These are phyloP conservation scores for Trachelipus rathkii DNA, from an alignment of 1,140 invertebrate genomes.

Conservation along the genomic window DNA sequence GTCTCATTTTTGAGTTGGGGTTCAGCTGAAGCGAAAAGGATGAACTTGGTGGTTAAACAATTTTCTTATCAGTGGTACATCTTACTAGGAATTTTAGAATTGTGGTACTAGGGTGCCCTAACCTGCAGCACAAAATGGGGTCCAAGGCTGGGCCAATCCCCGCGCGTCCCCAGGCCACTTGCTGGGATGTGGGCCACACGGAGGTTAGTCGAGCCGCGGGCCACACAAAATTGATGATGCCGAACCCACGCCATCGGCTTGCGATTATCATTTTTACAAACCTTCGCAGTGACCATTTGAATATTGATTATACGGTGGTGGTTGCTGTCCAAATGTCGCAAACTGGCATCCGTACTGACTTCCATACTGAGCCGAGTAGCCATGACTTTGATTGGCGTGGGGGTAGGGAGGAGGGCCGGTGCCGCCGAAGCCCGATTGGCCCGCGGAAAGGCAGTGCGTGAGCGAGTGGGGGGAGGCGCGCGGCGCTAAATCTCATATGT, in stretches of 20 bases:
- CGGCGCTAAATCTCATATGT: constrained; percentile 47
- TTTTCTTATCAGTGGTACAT: neutral
- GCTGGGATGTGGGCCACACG: constrained; percentile 9
- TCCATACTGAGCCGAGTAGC: constrained; percentile 16
- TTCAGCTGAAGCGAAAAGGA: neutral
- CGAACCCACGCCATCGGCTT: constrained; percentile 2
- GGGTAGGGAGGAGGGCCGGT: constrained; percentile 32
- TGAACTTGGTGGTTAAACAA: neutral
- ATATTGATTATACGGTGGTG: neutral
- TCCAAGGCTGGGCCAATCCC: neutral
- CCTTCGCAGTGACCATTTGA: neutral
- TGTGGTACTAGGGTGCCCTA: neutral
- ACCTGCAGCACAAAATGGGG: neutral
- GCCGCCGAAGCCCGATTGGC: constrained; percentile 38
- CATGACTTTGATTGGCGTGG: constrained; percentile 33
- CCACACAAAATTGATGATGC: neutral
- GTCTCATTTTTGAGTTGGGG: neutral
- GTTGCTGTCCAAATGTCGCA: neutral
- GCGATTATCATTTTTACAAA: neutral
- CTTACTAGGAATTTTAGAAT: neutral
- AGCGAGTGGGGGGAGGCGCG: constrained; percentile 45
- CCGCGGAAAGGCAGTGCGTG: constrained; percentile 45
- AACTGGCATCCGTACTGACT: neutral
- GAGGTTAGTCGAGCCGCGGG: constrained; percentile 9
- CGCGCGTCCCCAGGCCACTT: neutral